These are phyloP conservation scores for Aselliscus stoliczkanus DNA, from an alignment of 2,797 vertebrate genomes.

Conservation along the genomic window DNA sequence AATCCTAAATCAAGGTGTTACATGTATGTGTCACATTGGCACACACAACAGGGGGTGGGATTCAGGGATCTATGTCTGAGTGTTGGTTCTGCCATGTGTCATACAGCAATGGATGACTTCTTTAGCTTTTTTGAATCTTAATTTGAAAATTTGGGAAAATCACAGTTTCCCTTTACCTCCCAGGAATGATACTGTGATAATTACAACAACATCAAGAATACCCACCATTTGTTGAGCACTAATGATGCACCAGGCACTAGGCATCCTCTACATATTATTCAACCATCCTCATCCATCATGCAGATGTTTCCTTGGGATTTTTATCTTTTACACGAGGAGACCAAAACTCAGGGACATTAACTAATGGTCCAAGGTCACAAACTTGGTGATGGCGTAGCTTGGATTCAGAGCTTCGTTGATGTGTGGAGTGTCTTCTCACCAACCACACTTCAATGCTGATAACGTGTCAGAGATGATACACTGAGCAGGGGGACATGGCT, in stretches of 20 bases:
- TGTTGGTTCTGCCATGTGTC: background rate
- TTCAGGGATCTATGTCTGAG: background rate
- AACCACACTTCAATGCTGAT: background rate
- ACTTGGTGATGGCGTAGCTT: background rate
- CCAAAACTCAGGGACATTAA: background rate
- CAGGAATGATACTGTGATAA: background rate
- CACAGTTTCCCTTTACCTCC: background rate
- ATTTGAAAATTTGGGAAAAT: background rate
- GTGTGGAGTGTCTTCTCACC: background rate
- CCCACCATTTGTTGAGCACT: background rate
- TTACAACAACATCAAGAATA: background rate
- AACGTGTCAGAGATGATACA: background rate
- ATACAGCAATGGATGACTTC: background rate
- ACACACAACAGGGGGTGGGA: background rate
- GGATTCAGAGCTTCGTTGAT: background rate
- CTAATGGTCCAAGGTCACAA: background rate
- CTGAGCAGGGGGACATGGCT: background rate
- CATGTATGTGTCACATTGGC: background rate
- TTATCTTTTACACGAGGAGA: background rate
- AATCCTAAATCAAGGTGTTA: background rate
- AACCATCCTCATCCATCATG: background rate
- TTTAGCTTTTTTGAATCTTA: background rate
- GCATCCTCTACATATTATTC: background rate
- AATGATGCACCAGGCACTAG: background rate
- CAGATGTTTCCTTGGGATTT: background rate